Conservation (phyloP, 2,888 invertebrate species). For the Diploptera punctata region DNA sequence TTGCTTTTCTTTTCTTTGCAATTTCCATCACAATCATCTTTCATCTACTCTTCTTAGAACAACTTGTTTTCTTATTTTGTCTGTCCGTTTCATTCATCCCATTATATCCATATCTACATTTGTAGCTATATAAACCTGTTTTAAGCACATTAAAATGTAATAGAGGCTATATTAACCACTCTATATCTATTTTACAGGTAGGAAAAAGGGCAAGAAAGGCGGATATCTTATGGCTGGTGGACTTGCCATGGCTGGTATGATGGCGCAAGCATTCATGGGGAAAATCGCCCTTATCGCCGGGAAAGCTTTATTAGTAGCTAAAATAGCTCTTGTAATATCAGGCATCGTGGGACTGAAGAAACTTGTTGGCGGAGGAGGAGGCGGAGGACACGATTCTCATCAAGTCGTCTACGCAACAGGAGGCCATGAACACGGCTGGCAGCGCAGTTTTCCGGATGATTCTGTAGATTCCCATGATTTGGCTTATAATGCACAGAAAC, state of each 20-base stretch:
- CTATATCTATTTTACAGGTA: conserved; percentile 60
- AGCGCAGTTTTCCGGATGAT: conserved; percentile 50
- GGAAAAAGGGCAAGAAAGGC: conserved; percentile 49
- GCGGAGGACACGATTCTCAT: conserved; percentile 36
- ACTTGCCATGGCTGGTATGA: conserved; percentile 61
- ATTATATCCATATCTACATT: too few relatives aligned
- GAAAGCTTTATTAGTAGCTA: conserved; percentile 69
- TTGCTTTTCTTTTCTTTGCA: too few relatives aligned
- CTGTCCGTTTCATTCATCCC: too few relatives aligned
- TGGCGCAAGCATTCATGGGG: conserved; percentile 70
- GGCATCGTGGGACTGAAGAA: conserved; percentile 53
- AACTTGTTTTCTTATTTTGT: too few relatives aligned
- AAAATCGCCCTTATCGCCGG: conserved; percentile 72
- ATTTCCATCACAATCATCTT: too few relatives aligned
- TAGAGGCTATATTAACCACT: too few relatives aligned
- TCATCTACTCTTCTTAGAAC: too few relatives aligned
- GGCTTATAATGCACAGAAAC: conserved; percentile 47
- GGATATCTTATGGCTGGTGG: conserved; percentile 60
- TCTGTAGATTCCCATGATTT: conserved; percentile 43
- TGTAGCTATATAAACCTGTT: too few relatives aligned
- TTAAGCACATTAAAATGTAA: too few relatives aligned
- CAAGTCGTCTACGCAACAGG: conserved; percentile 49
- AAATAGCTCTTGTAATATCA: conserved; percentile 67
- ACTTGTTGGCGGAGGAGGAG: conserved; percentile 44
- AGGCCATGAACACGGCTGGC: conserved; percentile 49